Evolutionary conservation across 2,113 vertebrate species (phyloP).

Genomic region (Amphiprion ocellaris): DNA sequence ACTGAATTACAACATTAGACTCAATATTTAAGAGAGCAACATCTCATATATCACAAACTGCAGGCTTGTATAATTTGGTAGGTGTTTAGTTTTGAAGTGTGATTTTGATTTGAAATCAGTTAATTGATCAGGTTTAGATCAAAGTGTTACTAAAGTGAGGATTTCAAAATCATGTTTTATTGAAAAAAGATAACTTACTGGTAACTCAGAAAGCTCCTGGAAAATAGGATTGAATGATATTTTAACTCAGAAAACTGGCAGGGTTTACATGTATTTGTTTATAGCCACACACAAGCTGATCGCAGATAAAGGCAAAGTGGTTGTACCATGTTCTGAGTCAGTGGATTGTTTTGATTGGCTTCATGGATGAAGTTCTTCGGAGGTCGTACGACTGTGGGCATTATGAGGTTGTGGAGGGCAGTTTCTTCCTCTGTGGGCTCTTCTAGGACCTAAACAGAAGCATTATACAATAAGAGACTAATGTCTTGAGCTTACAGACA

Average conservation of each 20-base stretch:
- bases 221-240: constrained; percentile 8
- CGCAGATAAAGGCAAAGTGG: neutral
- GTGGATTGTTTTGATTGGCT: constrained; percentile 71
- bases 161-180: neutral
- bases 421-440: constrained; percentile 97
- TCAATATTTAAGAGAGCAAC: no score
- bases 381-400: constrained; percentile 96
- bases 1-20: no score
- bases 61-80: no score
- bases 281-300: neutral
- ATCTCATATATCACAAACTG: no score
- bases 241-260: neutral
- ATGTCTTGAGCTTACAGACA: neutral
- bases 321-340: constrained; percentile 89
- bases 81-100: no score
- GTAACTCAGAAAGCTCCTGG: constrained; percentile 91
- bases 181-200: constrained; percentile 81
- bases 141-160: neutral
- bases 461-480: neutral
- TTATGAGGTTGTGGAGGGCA: constrained; percentile 93
- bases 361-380: constrained; percentile 87
- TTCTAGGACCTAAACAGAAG: constrained; percentile 89
- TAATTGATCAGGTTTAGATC: no score
- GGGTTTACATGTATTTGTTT: neutral
- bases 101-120: no score